Conservation (phyloP, 92 coral and sea anemone genomes). For the Desmophyllum pertusum region DNA sequence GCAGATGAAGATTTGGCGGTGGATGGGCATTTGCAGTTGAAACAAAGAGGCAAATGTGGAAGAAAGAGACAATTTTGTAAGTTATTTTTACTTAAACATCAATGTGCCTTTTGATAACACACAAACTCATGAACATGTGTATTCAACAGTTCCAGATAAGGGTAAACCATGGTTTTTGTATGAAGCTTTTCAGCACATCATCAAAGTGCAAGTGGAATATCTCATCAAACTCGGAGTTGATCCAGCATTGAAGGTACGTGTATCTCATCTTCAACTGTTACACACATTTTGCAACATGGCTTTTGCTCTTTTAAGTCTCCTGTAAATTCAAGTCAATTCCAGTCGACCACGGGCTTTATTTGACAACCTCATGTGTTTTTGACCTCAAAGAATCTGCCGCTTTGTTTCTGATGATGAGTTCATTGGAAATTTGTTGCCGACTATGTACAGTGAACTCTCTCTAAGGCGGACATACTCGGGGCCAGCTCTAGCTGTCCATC, state of each 20-base stretch:
- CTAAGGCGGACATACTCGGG: too few species aligned
- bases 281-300: background rate
- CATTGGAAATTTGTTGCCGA: too few species aligned
- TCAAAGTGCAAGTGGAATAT: constrained; percentile 85
- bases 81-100: background rate
- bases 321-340: too few species aligned
- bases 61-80: constrained; percentile 25
- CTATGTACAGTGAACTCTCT: too few species aligned
- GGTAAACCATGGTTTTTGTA: constrained; percentile 92
- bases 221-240: constrained; percentile 77
- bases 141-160: constrained; percentile 30
- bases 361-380: too few species aligned
- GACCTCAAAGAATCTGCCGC: too few species aligned
- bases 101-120: too few species aligned
- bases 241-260: constrained; percentile 81
- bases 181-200: constrained; percentile 83
- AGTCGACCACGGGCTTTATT: too few species aligned
- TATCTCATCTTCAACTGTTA: background rate
- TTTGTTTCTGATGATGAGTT: too few species aligned
- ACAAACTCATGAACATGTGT: too few species aligned
- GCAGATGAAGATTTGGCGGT: constrained; percentile 16
- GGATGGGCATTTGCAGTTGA: constrained; percentile 1
- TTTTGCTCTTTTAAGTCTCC: background rate
- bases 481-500: too few species aligned
- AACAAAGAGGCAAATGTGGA: constrained; percentile 12